These are phyloP conservation scores for Platichthys stellatus DNA, from an alignment of 2,113 vertebrate genomes.

Conservation along the genomic window DNA sequence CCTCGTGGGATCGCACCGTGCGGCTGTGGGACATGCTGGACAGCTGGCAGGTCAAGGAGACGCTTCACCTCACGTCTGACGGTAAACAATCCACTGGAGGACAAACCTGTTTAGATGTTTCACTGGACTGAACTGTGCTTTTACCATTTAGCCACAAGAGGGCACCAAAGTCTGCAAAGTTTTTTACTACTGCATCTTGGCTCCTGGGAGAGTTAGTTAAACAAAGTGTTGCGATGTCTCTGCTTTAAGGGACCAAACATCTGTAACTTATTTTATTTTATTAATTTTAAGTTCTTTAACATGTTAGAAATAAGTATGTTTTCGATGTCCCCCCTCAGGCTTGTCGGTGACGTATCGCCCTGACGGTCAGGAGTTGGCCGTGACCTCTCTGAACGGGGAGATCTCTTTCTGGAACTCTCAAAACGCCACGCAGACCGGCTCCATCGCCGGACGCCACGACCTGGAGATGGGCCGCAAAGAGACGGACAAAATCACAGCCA, in stretches of 20 bases:
- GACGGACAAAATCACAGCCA: conserved; percentile 94
- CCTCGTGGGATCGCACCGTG: conserved; percentile 95
- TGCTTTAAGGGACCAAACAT: no score
- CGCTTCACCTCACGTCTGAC: conserved; percentile 85
- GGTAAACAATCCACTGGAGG: conserved; percentile 76
- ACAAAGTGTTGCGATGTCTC: no score
- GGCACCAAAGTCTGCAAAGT: no score
- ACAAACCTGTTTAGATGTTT: neutral
- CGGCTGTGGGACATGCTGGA: conserved; percentile 97
- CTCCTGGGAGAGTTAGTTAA: no score
- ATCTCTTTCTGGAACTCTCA: conserved; percentile 94
- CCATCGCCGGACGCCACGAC: conserved; percentile 90
- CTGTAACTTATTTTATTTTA: no score
- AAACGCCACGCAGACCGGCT: conserved; percentile 85
- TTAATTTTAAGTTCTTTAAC: no score
- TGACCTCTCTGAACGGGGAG: conserved; percentile 90
- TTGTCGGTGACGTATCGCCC: conserved; percentile 89
- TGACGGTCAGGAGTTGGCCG: conserved; percentile 91
- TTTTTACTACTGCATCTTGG: no score
- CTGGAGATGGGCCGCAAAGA: conserved; percentile 93
- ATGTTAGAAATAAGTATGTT: no score
- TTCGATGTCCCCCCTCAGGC: conserved; percentile 70
- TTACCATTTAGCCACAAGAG: no score
- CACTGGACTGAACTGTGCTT: neutral
- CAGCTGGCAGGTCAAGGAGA: conserved; percentile 96